A percentile compares a stretch with the other conserved stretches of the same genome.
Evolutionary conservation across 2,113 vertebrate species (phyloP).

Genomic region (Rhea pennata): DNA sequence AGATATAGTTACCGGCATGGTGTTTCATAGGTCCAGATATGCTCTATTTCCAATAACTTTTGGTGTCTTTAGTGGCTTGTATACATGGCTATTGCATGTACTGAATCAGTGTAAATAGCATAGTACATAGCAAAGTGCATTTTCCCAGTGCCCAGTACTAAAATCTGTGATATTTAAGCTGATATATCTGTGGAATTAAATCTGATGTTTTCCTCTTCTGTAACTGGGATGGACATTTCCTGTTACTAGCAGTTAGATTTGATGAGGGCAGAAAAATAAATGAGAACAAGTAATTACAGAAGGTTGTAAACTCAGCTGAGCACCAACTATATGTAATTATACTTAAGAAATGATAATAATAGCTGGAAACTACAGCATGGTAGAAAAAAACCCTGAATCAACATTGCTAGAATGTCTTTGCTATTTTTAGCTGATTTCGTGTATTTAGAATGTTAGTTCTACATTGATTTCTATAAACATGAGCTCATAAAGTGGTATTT

Average conservation of each 20-base stretch:
- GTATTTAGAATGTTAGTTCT: not conserved
- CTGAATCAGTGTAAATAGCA: not conserved
- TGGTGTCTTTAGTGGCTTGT: not conserved
- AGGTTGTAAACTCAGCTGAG: not conserved
- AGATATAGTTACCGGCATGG: not conserved
- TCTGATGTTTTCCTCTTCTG: not conserved
- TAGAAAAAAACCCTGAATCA: not conserved
- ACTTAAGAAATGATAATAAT: not conserved
- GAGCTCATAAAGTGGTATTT: not conserved
- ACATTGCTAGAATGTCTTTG: not conserved
- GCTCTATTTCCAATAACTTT: not conserved
- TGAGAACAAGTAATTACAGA: not conserved
- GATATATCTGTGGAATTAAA: not conserved
- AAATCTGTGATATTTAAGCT: not conserved
- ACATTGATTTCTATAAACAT: slow-evolving; percentile 16
- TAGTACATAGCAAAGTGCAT: not conserved
- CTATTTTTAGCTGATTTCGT: not conserved
- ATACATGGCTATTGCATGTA: not conserved
- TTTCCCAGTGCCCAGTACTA: not conserved
- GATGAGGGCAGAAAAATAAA: slow-evolving; percentile 3
- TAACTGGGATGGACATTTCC: not conserved
- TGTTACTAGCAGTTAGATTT: not conserved
- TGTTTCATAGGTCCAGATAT: not conserved
- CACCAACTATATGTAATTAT: not conserved
- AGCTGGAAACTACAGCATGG: not conserved